A percentile compares a stretch with the other conserved stretches of the same genome.
Conservation (phyloP, 2,797 vertebrate genomes). For the Alectoris magna region DNA sequence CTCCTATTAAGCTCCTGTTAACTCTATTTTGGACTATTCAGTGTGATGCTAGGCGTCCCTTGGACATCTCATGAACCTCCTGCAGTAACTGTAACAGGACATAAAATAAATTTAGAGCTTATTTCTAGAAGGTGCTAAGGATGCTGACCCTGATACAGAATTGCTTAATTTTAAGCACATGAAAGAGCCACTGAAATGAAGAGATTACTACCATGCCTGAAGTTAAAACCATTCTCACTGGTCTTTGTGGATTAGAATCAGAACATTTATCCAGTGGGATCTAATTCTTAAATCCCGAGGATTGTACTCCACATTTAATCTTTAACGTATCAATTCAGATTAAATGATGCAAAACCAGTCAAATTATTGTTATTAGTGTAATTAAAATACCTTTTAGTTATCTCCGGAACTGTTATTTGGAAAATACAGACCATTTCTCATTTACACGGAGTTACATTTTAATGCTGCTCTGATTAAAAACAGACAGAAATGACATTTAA, state of each 20-base stretch:
- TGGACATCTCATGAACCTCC: neutral
- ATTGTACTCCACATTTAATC: conserved; percentile 35
- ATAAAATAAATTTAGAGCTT: neutral
- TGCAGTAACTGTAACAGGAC: neutral
- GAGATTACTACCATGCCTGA: conserved; percentile 12
- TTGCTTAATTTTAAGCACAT: conserved; percentile 4
- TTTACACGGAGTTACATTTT: conserved; percentile 21
- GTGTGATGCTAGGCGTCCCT: neutral
- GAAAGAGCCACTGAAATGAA: neutral
- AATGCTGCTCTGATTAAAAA: conserved; percentile 11
- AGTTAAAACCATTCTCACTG: neutral
- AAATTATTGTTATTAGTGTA: neutral
- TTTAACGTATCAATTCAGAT: conserved; percentile 31
- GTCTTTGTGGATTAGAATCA: neutral
- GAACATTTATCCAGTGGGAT: conserved; percentile 20
- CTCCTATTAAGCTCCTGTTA: neutral
- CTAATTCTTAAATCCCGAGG: conserved; percentile 50
- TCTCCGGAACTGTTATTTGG: conserved; percentile 1
- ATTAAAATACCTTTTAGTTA: conserved; percentile 39
- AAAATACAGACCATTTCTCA: neutral
- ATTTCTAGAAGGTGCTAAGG: neutral
- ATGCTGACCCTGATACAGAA: neutral
- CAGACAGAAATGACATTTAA: neutral
- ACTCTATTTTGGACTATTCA: neutral
- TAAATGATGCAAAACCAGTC: conserved; percentile 13